Conservation (phyloP, 2,888 invertebrate species). For the Listrodromus nycthemerus region DNA sequence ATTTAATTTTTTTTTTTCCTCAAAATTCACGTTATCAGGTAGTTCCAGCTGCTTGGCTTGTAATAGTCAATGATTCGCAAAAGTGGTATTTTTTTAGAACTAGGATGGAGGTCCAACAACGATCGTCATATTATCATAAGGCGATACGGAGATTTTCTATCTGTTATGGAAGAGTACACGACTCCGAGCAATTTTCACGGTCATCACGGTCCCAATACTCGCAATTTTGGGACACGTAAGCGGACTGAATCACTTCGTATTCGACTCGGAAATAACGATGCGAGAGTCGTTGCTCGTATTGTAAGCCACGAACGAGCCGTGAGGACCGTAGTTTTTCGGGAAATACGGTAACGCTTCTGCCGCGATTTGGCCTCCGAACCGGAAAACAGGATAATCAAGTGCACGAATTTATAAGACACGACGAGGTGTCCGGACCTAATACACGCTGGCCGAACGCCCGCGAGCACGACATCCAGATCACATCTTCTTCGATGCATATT, state of each 20-base stretch:
- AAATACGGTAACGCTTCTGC: slow-evolving; percentile 56
- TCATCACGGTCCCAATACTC: slow-evolving; percentile 5
- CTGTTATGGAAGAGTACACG: slow-evolving; percentile 5
- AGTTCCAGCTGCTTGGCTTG: slow-evolving; percentile 7
- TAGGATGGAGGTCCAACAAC: slow-evolving; percentile 5
- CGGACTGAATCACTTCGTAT: slow-evolving; percentile 44
- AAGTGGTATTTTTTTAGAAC: not conserved
- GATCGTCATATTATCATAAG: not conserved
- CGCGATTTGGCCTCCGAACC: slow-evolving; percentile 54
- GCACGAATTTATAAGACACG: slow-evolving; percentile 70
- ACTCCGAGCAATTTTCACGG: slow-evolving; percentile 38
- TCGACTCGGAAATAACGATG: slow-evolving; percentile 39
- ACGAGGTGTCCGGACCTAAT: slow-evolving; percentile 48
- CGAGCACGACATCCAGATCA: slow-evolving; percentile 40
- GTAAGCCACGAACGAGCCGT: slow-evolving; percentile 18
- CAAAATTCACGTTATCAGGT: not conserved
- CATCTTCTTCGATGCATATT: slow-evolving; percentile 29
- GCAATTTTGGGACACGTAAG: not conserved
- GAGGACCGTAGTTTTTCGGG: slow-evolving; percentile 34
- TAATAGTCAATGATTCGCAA: not conserved
- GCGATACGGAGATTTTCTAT: slow-evolving; percentile 1
- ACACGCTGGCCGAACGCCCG: slow-evolving; percentile 44
- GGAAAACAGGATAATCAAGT: slow-evolving; percentile 76
- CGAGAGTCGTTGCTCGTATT: slow-evolving; percentile 6
- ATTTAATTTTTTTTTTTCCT: not conserved